Evolutionary conservation across 2,888 invertebrate genomes (phyloP).

Genomic region (Ormia ochracea): DNA sequence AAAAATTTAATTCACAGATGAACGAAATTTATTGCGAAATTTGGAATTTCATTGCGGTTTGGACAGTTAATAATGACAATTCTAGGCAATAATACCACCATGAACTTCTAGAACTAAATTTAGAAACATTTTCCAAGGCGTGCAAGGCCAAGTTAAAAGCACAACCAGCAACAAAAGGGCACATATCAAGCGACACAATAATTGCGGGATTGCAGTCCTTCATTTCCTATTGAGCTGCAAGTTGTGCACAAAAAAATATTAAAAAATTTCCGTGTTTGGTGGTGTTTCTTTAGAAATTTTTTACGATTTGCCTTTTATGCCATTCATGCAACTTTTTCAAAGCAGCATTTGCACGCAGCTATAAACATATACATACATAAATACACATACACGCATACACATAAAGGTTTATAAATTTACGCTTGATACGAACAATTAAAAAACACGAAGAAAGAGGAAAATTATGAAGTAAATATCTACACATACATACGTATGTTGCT

Average conservation of each 20-base stretch:
- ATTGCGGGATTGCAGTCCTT: not conserved
- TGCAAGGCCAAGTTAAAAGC: too few relatives aligned
- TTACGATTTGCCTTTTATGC: slow-evolving; percentile 43
- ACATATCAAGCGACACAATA: too few relatives aligned
- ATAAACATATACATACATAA: not conserved
- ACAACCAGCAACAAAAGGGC: too few relatives aligned
- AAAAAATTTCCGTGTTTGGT: slow-evolving; percentile 37
- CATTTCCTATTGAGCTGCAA: slow-evolving; percentile 20
- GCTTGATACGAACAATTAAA: slow-evolving; percentile 51
- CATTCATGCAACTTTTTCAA: slow-evolving; percentile 51
- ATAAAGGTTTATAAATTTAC: slow-evolving; percentile 12
- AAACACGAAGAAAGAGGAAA: slow-evolving; percentile 40
- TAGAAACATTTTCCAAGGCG: too few relatives aligned
- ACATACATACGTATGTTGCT: not conserved
- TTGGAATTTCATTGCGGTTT: too few relatives aligned
- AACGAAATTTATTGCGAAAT: too few relatives aligned
- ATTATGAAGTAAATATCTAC: slow-evolving; percentile 36
- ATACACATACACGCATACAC: not conserved
- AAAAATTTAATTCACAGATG: too few relatives aligned
- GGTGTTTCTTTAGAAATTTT: slow-evolving; percentile 48
- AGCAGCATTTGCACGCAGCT: slow-evolving; percentile 11
- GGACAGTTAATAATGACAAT: too few relatives aligned
- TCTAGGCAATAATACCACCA: too few relatives aligned
- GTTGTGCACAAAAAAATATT: not conserved
- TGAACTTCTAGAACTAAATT: too few relatives aligned